Percentiles rank a stretch among this genome's conserved stretches.
phyloP scores from a whole-genome alignment of 2,113 vertebrate species.

The Archocentrus centrarchus region DNA sequence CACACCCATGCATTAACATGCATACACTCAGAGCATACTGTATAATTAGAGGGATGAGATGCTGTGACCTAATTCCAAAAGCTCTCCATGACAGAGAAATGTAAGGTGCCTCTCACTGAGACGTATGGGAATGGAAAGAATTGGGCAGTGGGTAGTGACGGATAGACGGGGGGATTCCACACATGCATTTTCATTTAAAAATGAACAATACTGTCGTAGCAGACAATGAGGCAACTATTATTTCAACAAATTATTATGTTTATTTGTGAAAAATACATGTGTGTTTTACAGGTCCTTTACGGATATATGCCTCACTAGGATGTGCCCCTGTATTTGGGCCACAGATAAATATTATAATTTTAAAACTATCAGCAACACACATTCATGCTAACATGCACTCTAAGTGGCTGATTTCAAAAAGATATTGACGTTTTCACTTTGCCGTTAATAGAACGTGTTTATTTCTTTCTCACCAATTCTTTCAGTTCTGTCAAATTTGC shows the following conservation, averaged over 20 bases:
- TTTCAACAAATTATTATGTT: background rate
- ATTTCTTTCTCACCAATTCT: background rate
- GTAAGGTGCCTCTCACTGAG: conserved; percentile 11
- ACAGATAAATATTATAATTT: background rate
- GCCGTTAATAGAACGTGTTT: background rate
- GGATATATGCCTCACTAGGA: background rate
- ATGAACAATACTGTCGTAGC: background rate
- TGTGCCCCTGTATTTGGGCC: background rate
- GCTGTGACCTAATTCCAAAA: conserved; percentile 77
- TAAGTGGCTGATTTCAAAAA: conserved; percentile 3
- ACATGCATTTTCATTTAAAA: background rate
- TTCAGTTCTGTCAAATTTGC: conserved; percentile 8
- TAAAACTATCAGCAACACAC: background rate
- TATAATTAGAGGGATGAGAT: conserved; percentile 74
- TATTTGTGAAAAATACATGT: too few species aligned
- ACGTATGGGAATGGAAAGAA: conserved; percentile 16
- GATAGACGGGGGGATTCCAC: background rate
- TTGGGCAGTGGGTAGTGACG: background rate
- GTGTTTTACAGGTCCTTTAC: background rate
- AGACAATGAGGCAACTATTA: background rate
- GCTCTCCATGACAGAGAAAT: conserved; percentile 59
- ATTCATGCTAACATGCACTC: background rate
- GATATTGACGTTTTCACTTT: background rate
- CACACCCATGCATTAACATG: conserved; percentile 39
- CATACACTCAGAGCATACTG: conserved; percentile 46